Base-by-base conservation (phyloP, 2,797 vertebrate species). In the Hyperoplus lanceolatus region DNA sequence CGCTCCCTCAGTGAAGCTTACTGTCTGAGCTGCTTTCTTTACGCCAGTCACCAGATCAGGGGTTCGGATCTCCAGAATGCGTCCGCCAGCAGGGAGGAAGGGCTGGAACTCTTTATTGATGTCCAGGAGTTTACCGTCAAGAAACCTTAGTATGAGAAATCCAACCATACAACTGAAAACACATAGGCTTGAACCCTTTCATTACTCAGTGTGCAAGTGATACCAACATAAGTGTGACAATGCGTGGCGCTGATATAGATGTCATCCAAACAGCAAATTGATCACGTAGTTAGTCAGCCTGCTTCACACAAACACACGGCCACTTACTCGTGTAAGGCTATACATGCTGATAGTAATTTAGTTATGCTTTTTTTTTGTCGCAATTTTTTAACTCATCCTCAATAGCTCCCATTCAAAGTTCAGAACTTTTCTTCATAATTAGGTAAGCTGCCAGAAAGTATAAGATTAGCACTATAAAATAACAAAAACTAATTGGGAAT, bases 51-150 rank as follows among this genome's bases (percentile, higher is more conserved):
- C 97, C 62, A 97, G 94, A 1, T 97, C 97, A 0, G 98, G 98
- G 0, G 97, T 97, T 56, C 97, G 96, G 85, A 99, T 98, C 94
- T 99, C 97, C 90, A 99, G 92, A 85, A 99, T 97, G 2, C 98
- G 96, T 6, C 98, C 98, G 4, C 98, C 98, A 36, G 97, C 96
- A 18, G 98, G 98, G 57, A 99, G 95, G 88, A 97, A 94, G 0
- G 97, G 96, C 89, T 99, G 97, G 75, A 98, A 99, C 75, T 97
- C 97, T 88, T 99, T 99, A 80, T 98, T 99, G 88, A 99, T 99
- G 84, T 99, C 98, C 43, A 99, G 94, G 29, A 99, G 94, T 79
- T 99, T 99, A 66, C 98, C 98, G 79, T 99, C 97, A 50, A 99
- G 92, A 91, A 99, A 99, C 91, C 98, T 99, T 77, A 9, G 6